Conservation (phyloP, 2,113 vertebrate species). For the Ibidorhyncha struthersii region DNA sequence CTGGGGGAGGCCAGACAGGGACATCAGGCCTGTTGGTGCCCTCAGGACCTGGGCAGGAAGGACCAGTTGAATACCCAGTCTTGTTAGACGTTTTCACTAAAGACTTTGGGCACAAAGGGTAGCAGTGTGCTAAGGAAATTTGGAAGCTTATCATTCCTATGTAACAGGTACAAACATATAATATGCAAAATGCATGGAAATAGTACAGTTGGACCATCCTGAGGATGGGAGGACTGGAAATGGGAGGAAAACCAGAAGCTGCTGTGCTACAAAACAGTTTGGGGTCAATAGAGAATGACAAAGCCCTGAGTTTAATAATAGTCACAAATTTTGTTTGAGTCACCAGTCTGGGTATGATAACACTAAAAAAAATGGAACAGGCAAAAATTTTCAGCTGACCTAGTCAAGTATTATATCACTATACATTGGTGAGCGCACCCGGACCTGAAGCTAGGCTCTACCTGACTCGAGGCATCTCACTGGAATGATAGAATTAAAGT, state of each 20-base stretch:
- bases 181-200: not conserved
- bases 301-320: not conserved
- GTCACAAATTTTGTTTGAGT: not conserved
- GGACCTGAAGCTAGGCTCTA: not conserved
- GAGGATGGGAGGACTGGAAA: not conserved
- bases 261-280: not conserved
- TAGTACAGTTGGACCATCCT: not conserved
- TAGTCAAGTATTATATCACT: not conserved
- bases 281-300: not conserved
- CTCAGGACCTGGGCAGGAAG: not conserved
- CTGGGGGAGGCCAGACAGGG: not conserved
- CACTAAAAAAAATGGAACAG: not conserved
- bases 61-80: accelerated
- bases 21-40: not conserved
- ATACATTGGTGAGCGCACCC: not conserved
- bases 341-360: not conserved
- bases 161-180: not conserved
- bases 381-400: not conserved
- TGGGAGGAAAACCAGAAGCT: not conserved
- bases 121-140: not conserved
- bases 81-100: not conserved
- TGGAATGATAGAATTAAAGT: not conserved
- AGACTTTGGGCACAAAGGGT: not conserved
- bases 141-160: not conserved
- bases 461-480: not conserved